Base-by-base conservation (phyloP, 2,113 vertebrate genomes). In the Cebus imitator region DNA sequence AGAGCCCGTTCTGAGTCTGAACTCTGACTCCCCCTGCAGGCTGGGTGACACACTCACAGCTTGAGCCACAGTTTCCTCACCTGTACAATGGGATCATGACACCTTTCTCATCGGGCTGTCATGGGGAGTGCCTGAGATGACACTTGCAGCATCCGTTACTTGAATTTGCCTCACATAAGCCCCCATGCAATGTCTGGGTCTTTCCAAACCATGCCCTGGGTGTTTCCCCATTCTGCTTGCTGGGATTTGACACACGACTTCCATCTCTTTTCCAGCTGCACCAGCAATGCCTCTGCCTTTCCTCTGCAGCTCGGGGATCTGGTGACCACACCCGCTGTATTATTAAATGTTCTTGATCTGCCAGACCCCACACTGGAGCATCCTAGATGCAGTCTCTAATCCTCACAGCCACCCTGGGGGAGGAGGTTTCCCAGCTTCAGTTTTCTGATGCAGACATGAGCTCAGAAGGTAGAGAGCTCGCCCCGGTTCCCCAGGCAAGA, bases 301-400 rank as follows among this genome's bases (percentile, higher is more conserved):
- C 21, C 64, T 32, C 85, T 79, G 50, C 55, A 48, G 6, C 6
- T 6, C n/a, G 4, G 68, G 2, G 30, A 58, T 14, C 80, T 16
- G 0, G 45, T 27, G 10, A 37, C 20, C 9, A 35, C 6, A 23
- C 50, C 45, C 52, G 0, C 37, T 2, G 0, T 12, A 2, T 14
- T 52, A 50, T 11, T 14, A 30, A 37, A 5, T 2, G 8, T 50
- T 66, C 1, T 0, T 45, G 9, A 4, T 10, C 52, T 8, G 17
- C 61, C 79, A 45, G 18, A 61, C 30, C 45, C 13, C 17, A 5
- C 20, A 0, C 52, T 27, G 79, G 17, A 11, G 11, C 20, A 27
- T 43, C 16, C 2, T 25, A 10, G 11, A 9, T 0, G 6, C 20
- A 5, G 0, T 27, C 10, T 20, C 61, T 21, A 10, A 58, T 30